These are phyloP conservation scores for Notamacropus eugenii DNA, from an alignment of 2,797 vertebrate genomes.

Conservation along the genomic window DNA sequence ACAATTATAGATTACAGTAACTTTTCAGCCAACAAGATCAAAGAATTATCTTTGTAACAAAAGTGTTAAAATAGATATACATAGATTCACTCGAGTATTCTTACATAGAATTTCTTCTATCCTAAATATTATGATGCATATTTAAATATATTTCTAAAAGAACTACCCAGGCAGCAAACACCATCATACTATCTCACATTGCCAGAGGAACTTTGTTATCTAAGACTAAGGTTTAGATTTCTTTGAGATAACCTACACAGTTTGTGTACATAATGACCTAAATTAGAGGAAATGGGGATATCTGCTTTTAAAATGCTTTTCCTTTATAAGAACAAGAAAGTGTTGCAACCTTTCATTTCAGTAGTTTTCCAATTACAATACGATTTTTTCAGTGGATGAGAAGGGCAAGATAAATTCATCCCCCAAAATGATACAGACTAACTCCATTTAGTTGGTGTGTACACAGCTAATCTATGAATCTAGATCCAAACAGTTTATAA, in stretches of 20 bases:
- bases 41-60: conserved; percentile 28
- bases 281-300: conserved; percentile 63
- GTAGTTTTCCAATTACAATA: conserved; percentile 40
- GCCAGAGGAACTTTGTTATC: conserved; percentile 74
- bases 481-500: conserved; percentile 64
- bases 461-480: conserved; percentile 41
- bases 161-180: conserved; percentile 55
- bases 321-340: conserved; percentile 38
- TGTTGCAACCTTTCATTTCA: conserved; percentile 1
- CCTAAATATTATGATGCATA: conserved; percentile 56
- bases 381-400: conserved; percentile 43
- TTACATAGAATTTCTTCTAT: conserved; percentile 51
- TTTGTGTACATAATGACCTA: conserved; percentile 61
- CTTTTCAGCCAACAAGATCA: conserved; percentile 56
- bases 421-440: conserved; percentile 43
- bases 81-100: conserved; percentile 55
- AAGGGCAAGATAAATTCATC: conserved; percentile 52
- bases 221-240: conserved; percentile 77
- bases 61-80: conserved; percentile 27
- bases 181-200: conserved; percentile 15
- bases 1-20: conserved; percentile 34
- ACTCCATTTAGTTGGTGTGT: conserved; percentile 22
- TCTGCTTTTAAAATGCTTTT: conserved; percentile 54
- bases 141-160: conserved; percentile 68
- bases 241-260: conserved; percentile 65